phyloP scores from a whole-genome alignment of 2,113 vertebrate species.

The Equus quagga region DNA sequence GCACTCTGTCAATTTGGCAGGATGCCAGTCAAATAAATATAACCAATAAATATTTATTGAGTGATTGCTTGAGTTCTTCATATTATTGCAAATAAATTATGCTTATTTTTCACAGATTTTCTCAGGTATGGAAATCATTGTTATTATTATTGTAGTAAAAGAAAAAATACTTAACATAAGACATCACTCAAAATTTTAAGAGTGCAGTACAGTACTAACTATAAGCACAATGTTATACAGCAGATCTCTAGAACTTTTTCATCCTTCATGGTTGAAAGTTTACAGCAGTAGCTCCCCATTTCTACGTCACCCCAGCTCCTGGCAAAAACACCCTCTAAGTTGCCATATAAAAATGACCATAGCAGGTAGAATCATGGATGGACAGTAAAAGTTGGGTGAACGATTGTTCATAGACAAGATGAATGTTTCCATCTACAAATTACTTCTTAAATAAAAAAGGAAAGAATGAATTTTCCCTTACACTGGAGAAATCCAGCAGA shows the following conservation, averaged over 20 bases:
- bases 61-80: neutral
- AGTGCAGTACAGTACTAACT: neutral
- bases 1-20: neutral
- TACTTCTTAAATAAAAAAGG: neutral
- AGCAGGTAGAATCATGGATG: neutral
- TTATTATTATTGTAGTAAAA: neutral
- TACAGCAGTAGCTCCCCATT: neutral
- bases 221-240: neutral
- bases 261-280: neutral
- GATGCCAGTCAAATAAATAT: neutral
- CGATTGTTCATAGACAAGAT: neutral
- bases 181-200: neutral
- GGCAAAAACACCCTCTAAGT: neutral
- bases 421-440: neutral
- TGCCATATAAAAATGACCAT: neutral
- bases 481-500: neutral
- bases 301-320: neutral
- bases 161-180: too few relatives aligned
- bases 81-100: neutral
- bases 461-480: neutral
- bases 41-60: neutral
- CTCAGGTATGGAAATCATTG: neutral
- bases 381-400: neutral
- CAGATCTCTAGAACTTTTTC: neutral
- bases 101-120: neutral